phyloP scores from a whole-genome alignment of 2,888 invertebrate genomes.

The Spilosoma lubricipeda region DNA sequence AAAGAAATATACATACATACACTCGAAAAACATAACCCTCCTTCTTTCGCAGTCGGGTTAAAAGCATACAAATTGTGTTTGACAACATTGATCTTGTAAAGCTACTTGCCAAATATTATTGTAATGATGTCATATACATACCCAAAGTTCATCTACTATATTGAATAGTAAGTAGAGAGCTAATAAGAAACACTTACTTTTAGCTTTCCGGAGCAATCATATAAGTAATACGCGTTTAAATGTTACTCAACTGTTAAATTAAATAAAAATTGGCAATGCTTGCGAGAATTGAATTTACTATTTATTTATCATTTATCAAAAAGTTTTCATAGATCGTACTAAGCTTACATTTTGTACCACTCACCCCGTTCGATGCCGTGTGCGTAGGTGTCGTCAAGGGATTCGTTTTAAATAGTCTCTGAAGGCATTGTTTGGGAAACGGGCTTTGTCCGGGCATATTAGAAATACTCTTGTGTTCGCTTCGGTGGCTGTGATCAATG shows the following conservation, averaged over 20 bases:
- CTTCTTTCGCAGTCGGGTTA: too few relatives aligned
- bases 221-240: not conserved
- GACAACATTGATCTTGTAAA: not conserved
- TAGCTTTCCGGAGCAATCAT: not conserved
- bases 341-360: constrained; percentile 55
- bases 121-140: not conserved
- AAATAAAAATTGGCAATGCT: too few relatives aligned
- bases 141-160: not conserved
- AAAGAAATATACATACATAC: too few relatives aligned
- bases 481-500: constrained; percentile 76
- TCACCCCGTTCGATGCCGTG: constrained; percentile 50
- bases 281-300: too few relatives aligned
- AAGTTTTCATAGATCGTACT: not conserved
- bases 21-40: too few relatives aligned
- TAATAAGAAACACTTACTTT: not conserved
- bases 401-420: constrained; percentile 80
- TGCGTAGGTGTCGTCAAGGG: constrained; percentile 77
- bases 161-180: not conserved
- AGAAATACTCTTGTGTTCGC: constrained; percentile 75
- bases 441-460: constrained; percentile 72
- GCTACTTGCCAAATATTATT: not conserved
- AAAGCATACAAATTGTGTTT: not conserved
- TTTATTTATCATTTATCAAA: not conserved
- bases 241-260: not conserved
- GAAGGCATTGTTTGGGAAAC: constrained; percentile 74